phyloP scores from a whole-genome alignment of 1,140 invertebrate genomes.

The Wasmannia auropunctata region DNA sequence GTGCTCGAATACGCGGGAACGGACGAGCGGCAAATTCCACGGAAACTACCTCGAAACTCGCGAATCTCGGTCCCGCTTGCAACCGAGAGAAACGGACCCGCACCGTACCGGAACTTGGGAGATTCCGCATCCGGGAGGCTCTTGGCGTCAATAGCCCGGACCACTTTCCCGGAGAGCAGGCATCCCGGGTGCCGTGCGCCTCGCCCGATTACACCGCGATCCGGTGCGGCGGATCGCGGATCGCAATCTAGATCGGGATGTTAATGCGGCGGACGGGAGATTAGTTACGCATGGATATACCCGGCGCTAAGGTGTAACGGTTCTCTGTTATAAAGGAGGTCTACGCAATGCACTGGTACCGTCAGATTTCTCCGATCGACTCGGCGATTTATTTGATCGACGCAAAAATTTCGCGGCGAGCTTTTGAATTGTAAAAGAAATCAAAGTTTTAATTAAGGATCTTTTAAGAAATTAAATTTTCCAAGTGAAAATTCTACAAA shows the following conservation, averaged over 20 bases:
- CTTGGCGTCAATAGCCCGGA: slow-evolving; percentile 35
- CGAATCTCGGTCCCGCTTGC: slow-evolving; percentile 30
- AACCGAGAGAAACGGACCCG: neutral
- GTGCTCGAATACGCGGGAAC: neutral
- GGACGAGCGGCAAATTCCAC: slow-evolving; percentile 19
- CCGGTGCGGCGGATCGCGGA: neutral
- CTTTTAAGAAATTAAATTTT: neutral
- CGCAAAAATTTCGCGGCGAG: neutral
- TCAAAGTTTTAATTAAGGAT: neutral
- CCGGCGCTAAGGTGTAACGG: slow-evolving; percentile 29
- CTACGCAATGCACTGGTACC: neutral
- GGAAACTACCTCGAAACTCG: slow-evolving; percentile 43
- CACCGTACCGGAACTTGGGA: slow-evolving; percentile 30
- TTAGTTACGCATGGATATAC: slow-evolving; percentile 47
- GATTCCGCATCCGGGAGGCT: slow-evolving; percentile 35
- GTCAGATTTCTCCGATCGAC: neutral
- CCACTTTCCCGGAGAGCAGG: slow-evolving; percentile 28
- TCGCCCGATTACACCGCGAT: slow-evolving; percentile 33
- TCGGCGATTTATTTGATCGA: neutral
- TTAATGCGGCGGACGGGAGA: slow-evolving; percentile 43
- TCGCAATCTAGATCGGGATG: slow-evolving; percentile 52
- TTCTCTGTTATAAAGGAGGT: slow-evolving; percentile 14
- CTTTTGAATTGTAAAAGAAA: neutral
- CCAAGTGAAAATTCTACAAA: neutral
- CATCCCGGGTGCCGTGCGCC: neutral